Conservation (phyloP, 2,797 vertebrate genomes). For the Staurois parvus region DNA sequence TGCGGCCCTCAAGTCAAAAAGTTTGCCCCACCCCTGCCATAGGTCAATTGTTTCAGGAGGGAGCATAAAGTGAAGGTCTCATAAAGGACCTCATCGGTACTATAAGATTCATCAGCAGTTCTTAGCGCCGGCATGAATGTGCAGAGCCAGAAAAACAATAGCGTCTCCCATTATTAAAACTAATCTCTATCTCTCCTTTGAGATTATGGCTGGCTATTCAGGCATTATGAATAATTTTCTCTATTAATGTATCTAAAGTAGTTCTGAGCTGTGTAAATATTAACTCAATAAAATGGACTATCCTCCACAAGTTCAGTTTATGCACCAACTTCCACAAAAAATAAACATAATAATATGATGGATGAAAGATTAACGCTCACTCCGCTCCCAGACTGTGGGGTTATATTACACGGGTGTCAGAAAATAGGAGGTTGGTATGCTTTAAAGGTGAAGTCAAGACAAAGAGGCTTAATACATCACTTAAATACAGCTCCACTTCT, state of each 20-base stretch:
- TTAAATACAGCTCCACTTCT: no score
- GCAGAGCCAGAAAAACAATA: neutral
- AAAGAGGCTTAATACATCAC: neutral
- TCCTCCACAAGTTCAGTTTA: neutral
- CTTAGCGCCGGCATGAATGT: no score
- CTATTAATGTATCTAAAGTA: slow-evolving; percentile 4
- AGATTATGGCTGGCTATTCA: neutral
- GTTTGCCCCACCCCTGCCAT: no score
- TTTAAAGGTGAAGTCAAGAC: neutral
- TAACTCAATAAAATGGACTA: neutral
- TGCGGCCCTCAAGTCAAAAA: no score
- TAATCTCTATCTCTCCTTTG: neutral
- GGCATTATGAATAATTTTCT: neutral
- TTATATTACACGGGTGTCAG: neutral
- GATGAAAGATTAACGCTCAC: slow-evolving; percentile 12
- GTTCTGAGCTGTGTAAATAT: slow-evolving; percentile 28
- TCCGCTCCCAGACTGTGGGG: neutral
- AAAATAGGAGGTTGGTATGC: neutral
- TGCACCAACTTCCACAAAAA: slow-evolving; percentile 15
- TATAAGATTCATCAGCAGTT: neutral
- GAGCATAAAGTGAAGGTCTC: no score
- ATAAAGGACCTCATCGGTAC: no score
- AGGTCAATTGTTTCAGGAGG: no score
- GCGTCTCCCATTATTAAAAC: neutral
- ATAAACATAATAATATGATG: slow-evolving; percentile 33